These are phyloP conservation scores for Cyphomyrmex costatus DNA, from an alignment of 1,140 invertebrate genomes.

Conservation along the genomic window DNA sequence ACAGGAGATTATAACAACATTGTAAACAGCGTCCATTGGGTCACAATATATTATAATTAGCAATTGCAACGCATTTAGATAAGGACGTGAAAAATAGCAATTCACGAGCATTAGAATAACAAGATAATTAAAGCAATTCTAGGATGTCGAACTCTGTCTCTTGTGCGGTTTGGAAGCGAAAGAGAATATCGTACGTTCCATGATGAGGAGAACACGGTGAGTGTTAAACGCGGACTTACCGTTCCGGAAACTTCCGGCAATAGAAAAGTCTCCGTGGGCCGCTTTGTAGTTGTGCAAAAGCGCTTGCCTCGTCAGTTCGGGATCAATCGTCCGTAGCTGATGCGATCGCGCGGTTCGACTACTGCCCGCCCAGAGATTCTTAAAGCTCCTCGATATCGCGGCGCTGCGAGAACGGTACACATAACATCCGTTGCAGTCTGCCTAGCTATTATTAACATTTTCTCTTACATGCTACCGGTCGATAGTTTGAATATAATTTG, in stretches of 20 bases:
- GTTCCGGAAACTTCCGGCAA: constrained; percentile 80
- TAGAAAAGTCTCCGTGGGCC: constrained; percentile 82
- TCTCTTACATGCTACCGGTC: constrained; percentile 7
- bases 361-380: constrained; percentile 88
- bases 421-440: constrained; percentile 36
- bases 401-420: constrained; percentile 86
- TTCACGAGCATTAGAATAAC: background rate
- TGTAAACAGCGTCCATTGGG: background rate
- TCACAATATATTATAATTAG: constrained; percentile 21
- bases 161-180: background rate
- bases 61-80: background rate
- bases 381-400: constrained; percentile 89
- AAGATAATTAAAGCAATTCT: background rate
- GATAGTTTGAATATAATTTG: background rate
- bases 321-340: constrained; percentile 89
- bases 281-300: constrained; percentile 87
- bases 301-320: constrained; percentile 90
- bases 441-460: constrained; percentile 25
- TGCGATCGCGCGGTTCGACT: constrained; percentile 89
- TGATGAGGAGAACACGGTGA: background rate
- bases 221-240: constrained; percentile 76
- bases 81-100: background rate
- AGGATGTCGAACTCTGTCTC: background rate
- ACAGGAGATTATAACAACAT: constrained; percentile 17
- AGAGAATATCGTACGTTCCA: background rate